Percentiles rank a stretch among this genome's conserved stretches.
Evolutionary conservation across 2,797 vertebrate species (phyloP).

Genomic region (Protonibea diacanthus): DNA sequence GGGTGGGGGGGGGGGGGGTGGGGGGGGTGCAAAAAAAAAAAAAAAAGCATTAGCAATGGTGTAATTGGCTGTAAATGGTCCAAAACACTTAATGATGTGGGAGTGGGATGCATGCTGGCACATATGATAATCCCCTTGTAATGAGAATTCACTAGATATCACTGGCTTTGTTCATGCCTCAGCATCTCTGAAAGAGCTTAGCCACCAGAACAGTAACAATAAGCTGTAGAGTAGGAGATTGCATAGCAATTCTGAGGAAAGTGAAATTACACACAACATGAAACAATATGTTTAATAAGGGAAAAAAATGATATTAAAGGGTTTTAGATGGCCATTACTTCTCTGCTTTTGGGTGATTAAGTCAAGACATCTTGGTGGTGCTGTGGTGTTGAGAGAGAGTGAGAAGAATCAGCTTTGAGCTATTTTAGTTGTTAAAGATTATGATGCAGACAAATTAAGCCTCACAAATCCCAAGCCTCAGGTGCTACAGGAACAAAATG

Average conservation of each 20-base stretch:
- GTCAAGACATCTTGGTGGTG: slow-evolving; percentile 24
- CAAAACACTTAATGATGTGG: slow-evolving; percentile 76
- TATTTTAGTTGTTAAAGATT: slow-evolving; percentile 47
- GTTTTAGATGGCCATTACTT: slow-evolving; percentile 29
- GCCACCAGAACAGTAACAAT: slow-evolving; percentile 69
- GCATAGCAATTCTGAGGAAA: slow-evolving; percentile 34
- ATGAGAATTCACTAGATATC: slow-evolving; percentile 80
- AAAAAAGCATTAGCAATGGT: slow-evolving; percentile 56
- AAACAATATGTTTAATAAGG: slow-evolving; percentile 33
- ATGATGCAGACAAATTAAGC: slow-evolving; percentile 43
- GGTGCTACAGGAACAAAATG: slow-evolving; percentile 34
- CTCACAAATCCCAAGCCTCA: slow-evolving; percentile 26
- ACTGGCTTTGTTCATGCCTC: slow-evolving; percentile 73
- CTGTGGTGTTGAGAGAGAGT: slow-evolving; percentile 2
- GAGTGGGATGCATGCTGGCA: slow-evolving; percentile 74
- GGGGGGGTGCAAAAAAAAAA: slow-evolving; percentile 36
- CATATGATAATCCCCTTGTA: slow-evolving; percentile 79
- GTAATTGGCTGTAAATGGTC: slow-evolving; percentile 73
- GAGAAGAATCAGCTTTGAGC: slow-evolving; percentile 34
- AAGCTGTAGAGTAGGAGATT: slow-evolving; percentile 33
- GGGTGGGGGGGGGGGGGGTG: slow-evolving; percentile 17
- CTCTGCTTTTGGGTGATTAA: slow-evolving; percentile 40
- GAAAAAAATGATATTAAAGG: not conserved
- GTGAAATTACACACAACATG: slow-evolving; percentile 51
- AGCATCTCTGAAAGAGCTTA: slow-evolving; percentile 72